A percentile compares a stretch with the other conserved stretches of the same genome.
Conservation (phyloP, 2,113 vertebrate genomes). For the Capricornis sumatraensis region DNA sequence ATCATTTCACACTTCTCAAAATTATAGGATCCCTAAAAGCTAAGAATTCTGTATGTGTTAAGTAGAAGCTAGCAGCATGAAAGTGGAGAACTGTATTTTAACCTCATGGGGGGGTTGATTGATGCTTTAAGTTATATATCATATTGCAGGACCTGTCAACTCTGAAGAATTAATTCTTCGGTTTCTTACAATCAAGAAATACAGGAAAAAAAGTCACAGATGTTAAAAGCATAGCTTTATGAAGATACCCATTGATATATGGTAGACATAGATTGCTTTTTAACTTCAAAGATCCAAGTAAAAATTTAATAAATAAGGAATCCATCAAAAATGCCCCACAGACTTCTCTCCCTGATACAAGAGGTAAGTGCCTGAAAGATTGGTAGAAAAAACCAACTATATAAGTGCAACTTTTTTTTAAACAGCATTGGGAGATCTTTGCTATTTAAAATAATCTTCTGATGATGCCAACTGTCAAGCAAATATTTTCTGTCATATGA, state of each 20-base stretch:
- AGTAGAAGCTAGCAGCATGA: not conserved
- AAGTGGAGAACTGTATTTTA: not conserved
- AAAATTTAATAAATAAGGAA: slow-evolving; percentile 68
- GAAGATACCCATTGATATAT: slow-evolving; percentile 55
- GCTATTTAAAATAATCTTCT: slow-evolving; percentile 23
- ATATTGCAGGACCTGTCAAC: slow-evolving; percentile 20
- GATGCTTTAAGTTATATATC: slow-evolving; percentile 50
- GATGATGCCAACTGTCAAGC: slow-evolving; percentile 1
- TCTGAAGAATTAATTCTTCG: slow-evolving; percentile 45
- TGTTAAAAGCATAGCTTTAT: slow-evolving; percentile 54
- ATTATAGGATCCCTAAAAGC: not conserved
- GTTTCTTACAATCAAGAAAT: slow-evolving; percentile 44
- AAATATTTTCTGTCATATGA: not conserved
- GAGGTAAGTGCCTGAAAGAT: not conserved
- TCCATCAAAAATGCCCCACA: slow-evolving; percentile 49
- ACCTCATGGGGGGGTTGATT: not conserved
- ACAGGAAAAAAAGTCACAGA: slow-evolving; percentile 43
- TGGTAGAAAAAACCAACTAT: not conserved
- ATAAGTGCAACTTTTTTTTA: not conserved
- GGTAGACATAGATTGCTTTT: slow-evolving; percentile 58
- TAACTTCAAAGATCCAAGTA: slow-evolving; percentile 50
- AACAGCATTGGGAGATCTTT: not conserved
- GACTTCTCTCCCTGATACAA: not conserved
- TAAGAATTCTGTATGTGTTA: not conserved
- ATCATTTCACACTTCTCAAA: not conserved